phyloP scores from a whole-genome alignment of 2,113 vertebrate species.

The Corvus hawaiiensis region DNA sequence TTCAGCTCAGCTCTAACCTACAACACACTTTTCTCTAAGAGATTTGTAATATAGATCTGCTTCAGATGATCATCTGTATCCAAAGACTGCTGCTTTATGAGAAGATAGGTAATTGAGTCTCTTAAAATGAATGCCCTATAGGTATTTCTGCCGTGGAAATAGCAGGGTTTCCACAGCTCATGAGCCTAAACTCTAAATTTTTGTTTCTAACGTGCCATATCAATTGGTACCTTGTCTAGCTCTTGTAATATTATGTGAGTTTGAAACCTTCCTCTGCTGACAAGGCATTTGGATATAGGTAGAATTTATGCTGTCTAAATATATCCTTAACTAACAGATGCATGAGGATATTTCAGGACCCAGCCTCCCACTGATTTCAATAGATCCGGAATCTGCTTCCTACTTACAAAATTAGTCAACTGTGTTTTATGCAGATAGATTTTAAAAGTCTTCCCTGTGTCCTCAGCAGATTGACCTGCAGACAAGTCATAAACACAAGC shows the following conservation, averaged over 20 bases:
- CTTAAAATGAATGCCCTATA: background rate
- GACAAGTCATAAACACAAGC: background rate
- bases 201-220: background rate
- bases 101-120: background rate
- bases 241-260: background rate
- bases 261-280: background rate
- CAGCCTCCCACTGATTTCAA: background rate
- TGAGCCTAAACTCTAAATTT: background rate
- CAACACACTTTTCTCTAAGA: background rate
- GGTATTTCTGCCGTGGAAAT: background rate
- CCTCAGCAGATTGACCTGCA: background rate
- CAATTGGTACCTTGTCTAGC: background rate
- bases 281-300: background rate
- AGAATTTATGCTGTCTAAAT: background rate
- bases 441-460: background rate
- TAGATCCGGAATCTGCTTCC: background rate
- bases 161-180: background rate
- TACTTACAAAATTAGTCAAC: background rate
- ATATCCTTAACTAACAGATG: background rate
- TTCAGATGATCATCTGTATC: background rate
- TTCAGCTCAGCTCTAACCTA: background rate
- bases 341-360: slow-evolving; percentile 5
- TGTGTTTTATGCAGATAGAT: background rate
- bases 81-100: background rate
- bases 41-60: background rate